Evolutionary conservation across 2,888 invertebrate species (phyloP), one percentile per base, ranked within the genome.

Genomic region (Adineta ricciae): DNA sequence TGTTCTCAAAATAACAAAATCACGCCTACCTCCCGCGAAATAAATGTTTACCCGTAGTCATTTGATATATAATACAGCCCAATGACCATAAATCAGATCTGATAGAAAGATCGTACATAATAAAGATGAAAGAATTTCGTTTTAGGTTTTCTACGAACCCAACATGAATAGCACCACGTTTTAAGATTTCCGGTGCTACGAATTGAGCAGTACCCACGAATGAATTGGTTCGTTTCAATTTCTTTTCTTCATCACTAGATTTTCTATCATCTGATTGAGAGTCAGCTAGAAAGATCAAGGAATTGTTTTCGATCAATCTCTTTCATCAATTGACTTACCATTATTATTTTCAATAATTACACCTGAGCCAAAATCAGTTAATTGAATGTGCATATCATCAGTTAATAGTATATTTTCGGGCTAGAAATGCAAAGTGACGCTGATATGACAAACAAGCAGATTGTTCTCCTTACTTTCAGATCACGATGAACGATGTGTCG

Each of bases 161-260:
- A 87, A 87, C 88, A 86, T 88, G 88, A 14, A 89, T 88, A 64
- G 87, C 88, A 87, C 89, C 89, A 87, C 91, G 90, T 36, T 89
- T 94, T 84, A 99, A 92, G 87, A 98, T 93, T 92, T 99, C 99
- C 4, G 99, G 99, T 86, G 97, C 97, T 0, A 99, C 97, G 91
- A 98, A 99, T 90, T 98, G 97, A 3, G 99, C 97, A 21, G 98
- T 99, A 84, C 99, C 99, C 24, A 98, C 98, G 91, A 99, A 98
- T 19, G 92, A 92, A 87, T 89, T 89, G 86, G 88, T 88, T 73
- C 89, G 87, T 86, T 86, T 84, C 49, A 72, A 27, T 41, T 41
- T 49, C 7, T 27, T n/a, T n/a, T 86, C 73, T 21, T 50, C 56
- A 27, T 50, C n/a, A 11, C 38, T 41, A 21, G 8, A 41, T 27